A percentile compares a stretch with the other conserved stretches of the same genome.
Evolutionary conservation across 1,140 invertebrate genomes (phyloP).

Genomic region (Uloborus diversus): DNA sequence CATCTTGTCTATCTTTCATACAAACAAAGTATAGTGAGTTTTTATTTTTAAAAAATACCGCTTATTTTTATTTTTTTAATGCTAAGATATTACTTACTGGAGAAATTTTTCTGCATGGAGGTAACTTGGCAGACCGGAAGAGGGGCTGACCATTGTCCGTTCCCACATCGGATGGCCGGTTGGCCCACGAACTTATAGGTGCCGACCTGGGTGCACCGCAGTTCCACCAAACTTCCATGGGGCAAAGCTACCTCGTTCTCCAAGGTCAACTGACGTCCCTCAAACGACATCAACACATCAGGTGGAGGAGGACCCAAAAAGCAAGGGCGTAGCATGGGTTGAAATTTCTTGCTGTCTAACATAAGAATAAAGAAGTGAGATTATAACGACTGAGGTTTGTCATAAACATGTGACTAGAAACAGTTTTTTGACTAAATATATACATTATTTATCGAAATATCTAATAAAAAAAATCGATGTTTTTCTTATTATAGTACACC

Average conservation of each 20-base stretch:
- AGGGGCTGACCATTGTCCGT: conserved; percentile 78
- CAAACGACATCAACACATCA: conserved; percentile 50
- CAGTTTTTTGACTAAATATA: neutral
- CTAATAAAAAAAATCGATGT: no score
- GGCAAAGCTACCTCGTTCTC: conserved; percentile 45
- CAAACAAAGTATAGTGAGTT: no score
- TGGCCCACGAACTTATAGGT: conserved; percentile 81
- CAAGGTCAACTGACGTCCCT: conserved; percentile 23
- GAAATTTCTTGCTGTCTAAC: conserved; percentile 67
- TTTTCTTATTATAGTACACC: no score
- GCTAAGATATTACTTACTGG: conserved; percentile 73
- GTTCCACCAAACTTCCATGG: conserved; percentile 57
- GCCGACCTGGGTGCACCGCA: conserved; percentile 80
- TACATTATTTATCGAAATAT: no score
- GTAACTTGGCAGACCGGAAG: conserved; percentile 82
- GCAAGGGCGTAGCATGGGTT: conserved; percentile 72
- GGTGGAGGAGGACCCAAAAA: conserved; percentile 65
- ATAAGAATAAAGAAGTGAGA: neutral
- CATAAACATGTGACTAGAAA: neutral
- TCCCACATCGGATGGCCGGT: conserved; percentile 75
- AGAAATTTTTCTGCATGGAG: conserved; percentile 81
- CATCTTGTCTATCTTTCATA: no score
- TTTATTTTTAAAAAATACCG: no score
- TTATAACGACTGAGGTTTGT: neutral
- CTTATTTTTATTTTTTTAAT: no score